A percentile compares a stretch with the other conserved stretches of the same genome.
These are phyloP conservation scores for Ophraella communa DNA, from an alignment of 2,888 invertebrate species.

Conservation along the genomic window DNA sequence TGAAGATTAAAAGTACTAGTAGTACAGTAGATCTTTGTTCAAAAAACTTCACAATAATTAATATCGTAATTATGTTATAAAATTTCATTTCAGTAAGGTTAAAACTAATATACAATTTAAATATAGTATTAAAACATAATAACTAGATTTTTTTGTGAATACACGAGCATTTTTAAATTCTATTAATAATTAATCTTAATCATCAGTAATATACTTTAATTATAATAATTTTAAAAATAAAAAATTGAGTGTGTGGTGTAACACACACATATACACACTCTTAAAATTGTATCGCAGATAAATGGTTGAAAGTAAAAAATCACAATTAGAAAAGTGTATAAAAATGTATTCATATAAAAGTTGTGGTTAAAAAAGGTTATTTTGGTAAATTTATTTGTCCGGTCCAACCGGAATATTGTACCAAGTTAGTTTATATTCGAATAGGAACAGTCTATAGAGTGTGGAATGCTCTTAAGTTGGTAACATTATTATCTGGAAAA, in stretches of 20 bases:
- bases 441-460: conserved; percentile 25
- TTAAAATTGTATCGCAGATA: not conserved
- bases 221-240: too few relatives aligned
- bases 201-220: not conserved
- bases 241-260: too few relatives aligned
- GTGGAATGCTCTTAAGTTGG: conserved; percentile 24
- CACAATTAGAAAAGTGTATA: conserved; percentile 26
- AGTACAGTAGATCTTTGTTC: too few relatives aligned
- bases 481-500: conserved; percentile 23
- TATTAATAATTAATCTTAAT: not conserved
- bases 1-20: too few relatives aligned
- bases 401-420: not conserved
- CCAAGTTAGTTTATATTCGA: not conserved
- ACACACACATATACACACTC: too few relatives aligned
- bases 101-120: not conserved
- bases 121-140: too few relatives aligned
- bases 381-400: too few relatives aligned
- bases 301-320: conserved; percentile 13
- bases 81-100: too few relatives aligned
- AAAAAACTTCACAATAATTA: too few relatives aligned
- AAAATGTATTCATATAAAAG: conserved; percentile 14
- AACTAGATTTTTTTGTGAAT: not conserved
- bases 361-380: conserved; percentile 8
- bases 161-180: not conserved
- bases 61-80: too few relatives aligned